Evolutionary conservation across 2,888 invertebrate species (phyloP), one percentile per base, ranked within the genome.

Genomic region (Drosophila prolongata): DNA sequence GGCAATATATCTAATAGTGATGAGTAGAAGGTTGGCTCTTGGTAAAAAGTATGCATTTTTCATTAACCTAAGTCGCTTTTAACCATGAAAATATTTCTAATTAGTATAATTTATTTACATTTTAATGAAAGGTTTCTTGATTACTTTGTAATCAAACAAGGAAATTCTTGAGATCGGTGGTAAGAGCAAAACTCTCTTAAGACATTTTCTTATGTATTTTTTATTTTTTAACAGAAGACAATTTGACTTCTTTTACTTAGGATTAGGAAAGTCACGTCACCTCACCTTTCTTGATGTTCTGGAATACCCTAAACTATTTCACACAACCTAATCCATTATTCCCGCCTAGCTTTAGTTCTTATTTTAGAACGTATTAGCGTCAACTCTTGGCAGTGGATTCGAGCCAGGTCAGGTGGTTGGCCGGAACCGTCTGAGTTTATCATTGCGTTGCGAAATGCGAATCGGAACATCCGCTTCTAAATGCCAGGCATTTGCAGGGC

Each of bases 401-500:
- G 24, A n/a, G 62, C 38, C 61, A 27, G 50, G 71, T 50, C 60
- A 68, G 61, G 60, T 68, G 71, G 71, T 55, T 47, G 66, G 54
- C 78, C 89, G 89, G 86, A 88, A 86, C 77, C 79, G 72, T 62
- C 64, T 74, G 77, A 83, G 87, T 88, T 89, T 87, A 87, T 87
- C 89, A 89, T 73, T 87, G 89, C 80, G 80, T 82, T 75, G 88
- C 84, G 73, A 88, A 87, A 89, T 88, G 89, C 75, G 86, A 88
- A 89, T 86, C 87, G 89, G 89, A 89, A 87, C 89, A 87, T 86
- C 86, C 86, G 89, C 64, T 86, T 82, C 74, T 86, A 86, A 86
- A 86, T 86, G 88, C 85, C 88, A 87, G 73, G 70, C 85, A 77
- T 62, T 78, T 76, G 68, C 79, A 27, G 56, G 14, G 56, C 65